Base-by-base conservation (phyloP, 1,140 invertebrate genomes). In the Drosophila saltans region DNA sequence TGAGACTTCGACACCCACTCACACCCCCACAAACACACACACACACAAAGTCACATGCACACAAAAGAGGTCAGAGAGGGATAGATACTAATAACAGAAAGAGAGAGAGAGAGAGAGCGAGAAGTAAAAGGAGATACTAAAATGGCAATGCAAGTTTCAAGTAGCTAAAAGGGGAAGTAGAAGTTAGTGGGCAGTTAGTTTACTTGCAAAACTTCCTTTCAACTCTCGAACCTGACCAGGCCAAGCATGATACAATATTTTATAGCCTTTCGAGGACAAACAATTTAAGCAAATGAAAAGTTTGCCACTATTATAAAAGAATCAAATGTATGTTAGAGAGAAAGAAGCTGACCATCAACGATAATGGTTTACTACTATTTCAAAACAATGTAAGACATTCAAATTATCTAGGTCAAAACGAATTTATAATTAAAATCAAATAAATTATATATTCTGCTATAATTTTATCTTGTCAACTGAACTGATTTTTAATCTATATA, bases 1-100 rank as follows among this genome's bases (percentile, higher is more conserved):
- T 69, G 69, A 71, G 76, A 65, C 69, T 89, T 83, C 77, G 73
- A 80, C 80, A 72, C 80, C 72, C 78, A 61, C 45, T 10, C 45
- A 52, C 45, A 36, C 33, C 33, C 43, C 0, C 21, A 7, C 39
- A 36, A 36, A 36, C 6, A 10, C 21, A 52, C 6, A 10, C 21
- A 52, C 21, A 21, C 21, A 52, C 45, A 24, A 16, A 16, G 16
- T 11, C 39, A 45, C 6, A 7, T 24, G 8, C 21, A 24, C 66
- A 68, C 63, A 39, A 84, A 69, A 75, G 66, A 58, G 74, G 75
- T 68, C 76, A 78, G 64, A 62, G 43, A 68, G 66, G 56, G 21
- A 41, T 39, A 39, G 26, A 39, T 7, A 7, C 33, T 36, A 30
- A 30, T 0, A 6, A 28, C 41, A 16, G 3, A 39, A 56, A 45